phyloP scores from a whole-genome alignment of 2,797 vertebrate genomes.

The Tadarida brasiliensis region DNA sequence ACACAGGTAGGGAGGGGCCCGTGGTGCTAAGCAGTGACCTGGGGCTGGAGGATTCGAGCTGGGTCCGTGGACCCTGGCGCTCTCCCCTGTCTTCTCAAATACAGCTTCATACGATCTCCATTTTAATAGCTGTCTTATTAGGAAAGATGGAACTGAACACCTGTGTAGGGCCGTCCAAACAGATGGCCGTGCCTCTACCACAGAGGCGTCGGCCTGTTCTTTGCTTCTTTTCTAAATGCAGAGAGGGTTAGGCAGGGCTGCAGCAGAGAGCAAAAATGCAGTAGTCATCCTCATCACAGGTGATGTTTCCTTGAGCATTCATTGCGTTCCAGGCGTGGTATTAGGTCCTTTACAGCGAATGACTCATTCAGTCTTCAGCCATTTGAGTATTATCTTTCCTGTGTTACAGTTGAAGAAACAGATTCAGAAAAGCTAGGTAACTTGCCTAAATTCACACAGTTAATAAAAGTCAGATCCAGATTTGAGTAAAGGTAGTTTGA shows the following conservation, averaged over 20 bases:
- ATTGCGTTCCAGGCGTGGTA: neutral
- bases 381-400: neutral
- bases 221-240: neutral
- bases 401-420: neutral
- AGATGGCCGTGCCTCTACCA: neutral
- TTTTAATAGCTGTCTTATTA: neutral
- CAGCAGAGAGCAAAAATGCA: neutral
- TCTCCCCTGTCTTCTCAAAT: neutral
- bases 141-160: neutral
- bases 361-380: neutral
- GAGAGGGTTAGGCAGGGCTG: neutral
- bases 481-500: neutral
- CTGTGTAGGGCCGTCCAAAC: neutral
- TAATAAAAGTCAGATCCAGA: neutral
- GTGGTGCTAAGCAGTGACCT: conserved; percentile 1
- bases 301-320: neutral
- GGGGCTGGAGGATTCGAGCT: neutral
- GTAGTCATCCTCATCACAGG: neutral
- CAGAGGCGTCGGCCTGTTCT: neutral
- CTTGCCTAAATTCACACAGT: neutral
- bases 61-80: neutral
- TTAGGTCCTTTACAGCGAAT: neutral
- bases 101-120: rapidly evolving
- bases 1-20: neutral
- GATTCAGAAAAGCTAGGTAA: neutral